Percentiles rank a stretch among this genome's conserved stretches.
phyloP scores from a whole-genome alignment of 2,888 invertebrate species.

The Petrophora chlorosata region DNA sequence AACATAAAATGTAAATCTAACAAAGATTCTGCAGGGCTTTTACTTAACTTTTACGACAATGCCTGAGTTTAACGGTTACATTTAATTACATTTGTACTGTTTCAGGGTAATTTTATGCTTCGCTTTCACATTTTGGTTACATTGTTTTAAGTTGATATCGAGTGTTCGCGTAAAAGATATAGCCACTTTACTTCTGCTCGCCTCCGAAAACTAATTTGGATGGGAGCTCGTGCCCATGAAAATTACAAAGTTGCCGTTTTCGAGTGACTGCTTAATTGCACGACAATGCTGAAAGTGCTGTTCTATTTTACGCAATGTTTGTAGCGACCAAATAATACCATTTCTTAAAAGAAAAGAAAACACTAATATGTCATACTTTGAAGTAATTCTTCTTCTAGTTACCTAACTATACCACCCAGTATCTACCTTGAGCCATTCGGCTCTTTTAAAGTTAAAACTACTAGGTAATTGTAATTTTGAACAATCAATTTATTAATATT shows the following conservation, averaged over 20 bases:
- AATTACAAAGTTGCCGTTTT: conserved; percentile 54
- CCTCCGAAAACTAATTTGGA: conserved; percentile 60
- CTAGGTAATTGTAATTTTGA: too few relatives aligned
- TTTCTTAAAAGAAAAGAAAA: conserved; percentile 20
- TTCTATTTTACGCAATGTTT: conserved; percentile 15
- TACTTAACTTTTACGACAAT: conserved; percentile 67
- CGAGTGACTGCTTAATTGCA: conserved; percentile 27
- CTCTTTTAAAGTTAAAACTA: too few relatives aligned
- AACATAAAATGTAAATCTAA: conserved; percentile 63
- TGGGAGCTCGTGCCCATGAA: conserved; percentile 45
- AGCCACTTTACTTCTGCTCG: conserved; percentile 51
- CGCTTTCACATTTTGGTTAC: conserved; percentile 67
- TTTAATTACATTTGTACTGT: conserved; percentile 73
- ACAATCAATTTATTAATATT: too few relatives aligned
- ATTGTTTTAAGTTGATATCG: conserved; percentile 73
- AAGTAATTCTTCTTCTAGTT: too few relatives aligned
- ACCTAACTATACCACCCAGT: too few relatives aligned
- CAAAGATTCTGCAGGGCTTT: conserved; percentile 63
- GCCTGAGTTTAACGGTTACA: conserved; percentile 65
- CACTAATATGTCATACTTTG: too few relatives aligned
- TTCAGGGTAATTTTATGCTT: conserved; percentile 62
- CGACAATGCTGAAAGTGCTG: conserved; percentile 18
- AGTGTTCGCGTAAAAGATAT: conserved; percentile 65
- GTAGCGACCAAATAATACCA: neutral
- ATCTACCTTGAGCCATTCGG: too few relatives aligned